Evolutionary conservation across 2,113 vertebrate species (phyloP).

Genomic region (Opisthocomus hoazin): DNA sequence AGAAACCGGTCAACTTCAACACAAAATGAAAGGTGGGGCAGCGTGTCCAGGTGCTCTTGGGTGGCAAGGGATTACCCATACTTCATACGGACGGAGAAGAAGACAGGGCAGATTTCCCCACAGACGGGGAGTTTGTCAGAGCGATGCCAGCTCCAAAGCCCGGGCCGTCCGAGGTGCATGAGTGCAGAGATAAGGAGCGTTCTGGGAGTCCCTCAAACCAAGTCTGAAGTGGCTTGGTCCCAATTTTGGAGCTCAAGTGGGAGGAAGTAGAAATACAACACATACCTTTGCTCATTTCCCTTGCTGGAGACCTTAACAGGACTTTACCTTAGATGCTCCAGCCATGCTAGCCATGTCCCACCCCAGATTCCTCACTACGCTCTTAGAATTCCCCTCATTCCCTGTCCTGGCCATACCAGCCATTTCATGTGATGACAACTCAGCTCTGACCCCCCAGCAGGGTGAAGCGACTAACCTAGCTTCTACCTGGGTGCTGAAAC

Average conservation of each 20-base stretch:
- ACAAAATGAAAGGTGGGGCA: background rate
- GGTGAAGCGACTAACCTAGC: background rate
- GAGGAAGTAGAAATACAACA: background rate
- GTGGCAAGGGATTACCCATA: background rate
- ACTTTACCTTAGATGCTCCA: constrained; percentile 2
- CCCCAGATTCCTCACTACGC: background rate
- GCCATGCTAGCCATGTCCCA: background rate
- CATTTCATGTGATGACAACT: background rate
- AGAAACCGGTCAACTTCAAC: background rate
- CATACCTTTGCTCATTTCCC: background rate
- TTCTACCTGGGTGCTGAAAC: background rate
- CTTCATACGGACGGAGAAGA: background rate
- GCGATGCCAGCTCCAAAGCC: background rate
- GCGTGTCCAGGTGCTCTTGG: background rate
- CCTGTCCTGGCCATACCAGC: background rate
- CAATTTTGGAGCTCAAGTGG: background rate
- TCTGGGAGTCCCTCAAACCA: background rate
- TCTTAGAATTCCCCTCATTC: constrained; percentile 38
- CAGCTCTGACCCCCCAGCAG: background rate
- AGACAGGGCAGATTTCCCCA: background rate
- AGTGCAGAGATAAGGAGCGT: background rate
- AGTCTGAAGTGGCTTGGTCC: background rate
- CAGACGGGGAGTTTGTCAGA: background rate
- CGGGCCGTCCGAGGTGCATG: background rate
- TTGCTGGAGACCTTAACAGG: background rate